Evolutionary conservation across 2,888 invertebrate species (phyloP).

Genomic region (Euspilapteryx auroguttella): DNA sequence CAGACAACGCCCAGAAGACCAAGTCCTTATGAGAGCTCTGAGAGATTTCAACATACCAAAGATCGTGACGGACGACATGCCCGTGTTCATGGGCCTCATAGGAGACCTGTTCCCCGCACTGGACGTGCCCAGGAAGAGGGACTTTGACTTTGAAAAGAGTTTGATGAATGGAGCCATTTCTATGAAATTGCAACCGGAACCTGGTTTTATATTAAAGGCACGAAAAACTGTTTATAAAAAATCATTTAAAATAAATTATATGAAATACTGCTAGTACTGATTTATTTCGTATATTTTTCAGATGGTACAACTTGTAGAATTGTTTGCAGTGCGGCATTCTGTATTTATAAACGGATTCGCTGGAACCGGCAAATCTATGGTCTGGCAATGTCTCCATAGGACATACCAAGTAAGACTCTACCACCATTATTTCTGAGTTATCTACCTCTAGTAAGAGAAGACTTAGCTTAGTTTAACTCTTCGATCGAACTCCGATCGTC

Average conservation of each 20-base stretch:
- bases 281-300: too few species aligned
- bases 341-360: conserved; percentile 86
- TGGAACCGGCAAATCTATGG: conserved; percentile 90
- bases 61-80: conserved; percentile 89
- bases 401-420: conserved; percentile 69
- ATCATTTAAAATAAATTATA: too few species aligned
- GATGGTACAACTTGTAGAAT: conserved; percentile 90
- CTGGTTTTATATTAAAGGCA: conserved; percentile 83
- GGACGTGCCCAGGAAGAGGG: conserved; percentile 87
- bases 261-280: too few species aligned
- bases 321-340: conserved; percentile 92
- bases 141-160: conserved; percentile 80
- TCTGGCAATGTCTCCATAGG: conserved; percentile 87
- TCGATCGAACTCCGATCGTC: too few species aligned
- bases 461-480: too few species aligned
- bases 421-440: too few species aligned
- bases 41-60: conserved; percentile 95
- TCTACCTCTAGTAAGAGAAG: too few species aligned
- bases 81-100: conserved; percentile 92
- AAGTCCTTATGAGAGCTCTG: conserved; percentile 90
- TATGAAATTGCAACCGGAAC: conserved; percentile 86
- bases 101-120: conserved; percentile 91
- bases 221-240: too few species aligned
- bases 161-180: conserved; percentile 78
- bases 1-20: conserved; percentile 80